Evolutionary conservation across 23 tunicate genomes (phyloP).

Genomic region (Ciona savignyi): DNA sequence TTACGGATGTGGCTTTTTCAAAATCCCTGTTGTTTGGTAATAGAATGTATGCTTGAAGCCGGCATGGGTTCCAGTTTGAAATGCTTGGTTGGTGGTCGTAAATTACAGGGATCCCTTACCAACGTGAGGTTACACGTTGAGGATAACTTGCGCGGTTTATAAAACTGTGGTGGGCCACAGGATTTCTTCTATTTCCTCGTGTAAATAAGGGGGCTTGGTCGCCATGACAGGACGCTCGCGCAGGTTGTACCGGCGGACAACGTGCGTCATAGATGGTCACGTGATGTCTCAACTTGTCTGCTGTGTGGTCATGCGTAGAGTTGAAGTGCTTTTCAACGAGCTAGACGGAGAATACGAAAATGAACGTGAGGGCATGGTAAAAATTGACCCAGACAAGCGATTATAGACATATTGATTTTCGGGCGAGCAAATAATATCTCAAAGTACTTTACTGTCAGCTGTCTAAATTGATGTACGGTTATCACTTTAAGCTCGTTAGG

Average conservation of each 20-base stretch:
- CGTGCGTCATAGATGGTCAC: slow-evolving; percentile 2
- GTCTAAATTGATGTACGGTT: no score
- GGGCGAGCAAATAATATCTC: neutral
- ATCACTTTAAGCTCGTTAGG: no score
- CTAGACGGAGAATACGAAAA: neutral
- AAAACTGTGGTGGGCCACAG: neutral
- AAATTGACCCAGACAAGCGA: neutral
- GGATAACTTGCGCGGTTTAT: no score
- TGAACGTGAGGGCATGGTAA: neutral
- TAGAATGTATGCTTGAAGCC: neutral
- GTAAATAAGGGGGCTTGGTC: neutral
- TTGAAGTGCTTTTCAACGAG: neutral
- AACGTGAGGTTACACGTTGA: no score
- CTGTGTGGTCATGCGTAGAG: neutral
- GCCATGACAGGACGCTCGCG: neutral
- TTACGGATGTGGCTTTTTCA: neutral
- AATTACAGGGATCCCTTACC: no score
- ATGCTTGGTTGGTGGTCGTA: no score
- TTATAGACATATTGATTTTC: neutral
- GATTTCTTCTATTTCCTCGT: neutral
- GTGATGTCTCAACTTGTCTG: neutral
- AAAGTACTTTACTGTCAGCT: no score
- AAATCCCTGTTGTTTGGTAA: neutral
- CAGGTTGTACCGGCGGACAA: neutral
- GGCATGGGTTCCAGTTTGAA: neutral